These are phyloP conservation scores for Acridotheres tristis DNA, from an alignment of 2,797 vertebrate genomes.

Conservation along the genomic window DNA sequence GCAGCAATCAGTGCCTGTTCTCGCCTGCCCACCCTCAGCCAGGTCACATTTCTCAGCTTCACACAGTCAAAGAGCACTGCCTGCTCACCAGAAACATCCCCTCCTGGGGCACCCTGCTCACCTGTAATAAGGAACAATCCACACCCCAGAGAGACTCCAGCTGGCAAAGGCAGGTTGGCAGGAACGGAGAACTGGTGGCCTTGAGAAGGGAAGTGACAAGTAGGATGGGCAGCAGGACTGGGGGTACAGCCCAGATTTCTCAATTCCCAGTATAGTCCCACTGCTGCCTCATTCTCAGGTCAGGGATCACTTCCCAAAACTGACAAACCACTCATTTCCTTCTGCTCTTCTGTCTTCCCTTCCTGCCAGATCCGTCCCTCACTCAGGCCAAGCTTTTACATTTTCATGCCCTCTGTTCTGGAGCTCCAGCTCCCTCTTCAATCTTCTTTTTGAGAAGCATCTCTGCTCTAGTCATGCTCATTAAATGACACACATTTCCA, in stretches of 20 bases:
- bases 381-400: not conserved
- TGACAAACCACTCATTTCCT: slow-evolving; percentile 31
- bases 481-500: not conserved
- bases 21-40: not conserved
- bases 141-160: not conserved
- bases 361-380: not conserved
- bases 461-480: not conserved
- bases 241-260: slow-evolving; percentile 28
- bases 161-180: not conserved
- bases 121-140: not conserved
- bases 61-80: not conserved
- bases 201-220: not conserved
- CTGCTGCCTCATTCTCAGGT: not conserved
- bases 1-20: not conserved
- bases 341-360: not conserved
- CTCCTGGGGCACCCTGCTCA: not conserved
- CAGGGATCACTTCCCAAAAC: slow-evolving; percentile 46
- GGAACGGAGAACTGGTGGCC: not conserved
- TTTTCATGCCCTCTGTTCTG: not conserved
- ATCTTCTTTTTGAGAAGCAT: not conserved
- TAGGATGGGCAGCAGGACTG: not conserved
- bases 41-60: not conserved
- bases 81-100: not conserved
- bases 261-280: not conserved
- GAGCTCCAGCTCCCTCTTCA: not conserved